A percentile compares a stretch with the other conserved stretches of the same genome.
phyloP scores from a whole-genome alignment of 2,113 vertebrate genomes.

The Sarotherodon lohbergeri region DNA sequence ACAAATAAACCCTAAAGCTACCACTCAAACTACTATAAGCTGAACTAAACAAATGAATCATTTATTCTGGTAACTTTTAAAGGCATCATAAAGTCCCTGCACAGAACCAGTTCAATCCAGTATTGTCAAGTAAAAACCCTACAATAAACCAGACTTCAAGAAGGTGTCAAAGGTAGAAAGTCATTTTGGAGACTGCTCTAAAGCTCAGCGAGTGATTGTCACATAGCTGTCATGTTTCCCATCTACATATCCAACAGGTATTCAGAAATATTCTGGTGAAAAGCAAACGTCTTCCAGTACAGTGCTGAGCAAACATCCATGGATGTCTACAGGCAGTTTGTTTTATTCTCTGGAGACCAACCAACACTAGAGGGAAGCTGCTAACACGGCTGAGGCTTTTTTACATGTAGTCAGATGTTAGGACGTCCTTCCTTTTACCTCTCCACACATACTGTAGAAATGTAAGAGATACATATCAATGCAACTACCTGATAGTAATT shows the following conservation, averaged over 20 bases:
- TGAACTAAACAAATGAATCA: background rate
- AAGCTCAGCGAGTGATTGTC: background rate
- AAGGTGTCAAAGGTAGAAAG: background rate
- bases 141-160: background rate
- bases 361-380: background rate
- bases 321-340: background rate
- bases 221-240: background rate
- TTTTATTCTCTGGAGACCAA: background rate
- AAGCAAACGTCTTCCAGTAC: background rate
- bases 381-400: background rate
- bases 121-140: background rate
- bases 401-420: background rate
- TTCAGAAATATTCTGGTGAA: background rate
- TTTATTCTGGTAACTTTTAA: background rate
- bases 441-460: background rate
- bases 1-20: background rate
- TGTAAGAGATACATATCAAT: background rate
- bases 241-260: background rate
- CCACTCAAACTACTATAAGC: background rate
- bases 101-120: background rate
- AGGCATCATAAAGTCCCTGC: background rate
- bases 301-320: background rate
- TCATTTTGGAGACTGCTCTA: background rate
- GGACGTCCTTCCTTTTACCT: background rate
- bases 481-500: background rate